A percentile compares a stretch with the other conserved stretches of the same genome.
Evolutionary conservation across 2,888 invertebrate species (phyloP).

Genomic region (Himalopsyche anomala): DNA sequence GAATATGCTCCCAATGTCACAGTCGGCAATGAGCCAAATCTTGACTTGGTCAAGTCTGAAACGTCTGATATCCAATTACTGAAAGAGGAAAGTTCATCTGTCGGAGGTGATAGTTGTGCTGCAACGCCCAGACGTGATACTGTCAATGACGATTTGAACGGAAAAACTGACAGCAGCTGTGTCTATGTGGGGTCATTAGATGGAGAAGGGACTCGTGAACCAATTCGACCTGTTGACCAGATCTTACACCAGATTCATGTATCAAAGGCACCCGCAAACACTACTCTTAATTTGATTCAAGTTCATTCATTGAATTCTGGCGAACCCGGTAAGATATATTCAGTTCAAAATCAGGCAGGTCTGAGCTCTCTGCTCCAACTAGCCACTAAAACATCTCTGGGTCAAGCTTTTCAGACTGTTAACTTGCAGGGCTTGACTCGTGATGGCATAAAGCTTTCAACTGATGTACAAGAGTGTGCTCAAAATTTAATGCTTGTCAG

Average conservation of each 20-base stretch:
- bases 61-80: constrained; percentile 72
- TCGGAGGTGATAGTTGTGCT: constrained; percentile 57
- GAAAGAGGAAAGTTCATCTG: constrained; percentile 67
- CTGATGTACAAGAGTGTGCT: constrained; percentile 60
- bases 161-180: constrained; percentile 53
- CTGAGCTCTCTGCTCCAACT: constrained; percentile 62
- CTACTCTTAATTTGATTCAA: constrained; percentile 64
- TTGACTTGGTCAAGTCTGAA: constrained; percentile 72
- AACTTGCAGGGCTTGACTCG: constrained; percentile 56
- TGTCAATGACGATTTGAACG: constrained; percentile 56
- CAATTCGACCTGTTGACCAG: constrained; percentile 55
- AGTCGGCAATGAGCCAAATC: constrained; percentile 69
- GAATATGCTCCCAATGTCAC: constrained; percentile 57
- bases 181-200: constrained; percentile 55
- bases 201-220: constrained; percentile 51
- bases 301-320: constrained; percentile 62
- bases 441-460: constrained; percentile 51
- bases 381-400: constrained; percentile 57
- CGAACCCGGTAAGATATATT: constrained; percentile 62
- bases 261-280: constrained; percentile 59
- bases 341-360: constrained; percentile 63
- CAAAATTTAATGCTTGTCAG: constrained; percentile 62
- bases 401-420: constrained; percentile 59
- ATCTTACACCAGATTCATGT: constrained; percentile 62
- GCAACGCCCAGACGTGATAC: constrained; percentile 58